A percentile compares a stretch with the other conserved stretches of the same genome.
Evolutionary conservation across 2,113 vertebrate species (phyloP).

Genomic region (Polyodon spathula): DNA sequence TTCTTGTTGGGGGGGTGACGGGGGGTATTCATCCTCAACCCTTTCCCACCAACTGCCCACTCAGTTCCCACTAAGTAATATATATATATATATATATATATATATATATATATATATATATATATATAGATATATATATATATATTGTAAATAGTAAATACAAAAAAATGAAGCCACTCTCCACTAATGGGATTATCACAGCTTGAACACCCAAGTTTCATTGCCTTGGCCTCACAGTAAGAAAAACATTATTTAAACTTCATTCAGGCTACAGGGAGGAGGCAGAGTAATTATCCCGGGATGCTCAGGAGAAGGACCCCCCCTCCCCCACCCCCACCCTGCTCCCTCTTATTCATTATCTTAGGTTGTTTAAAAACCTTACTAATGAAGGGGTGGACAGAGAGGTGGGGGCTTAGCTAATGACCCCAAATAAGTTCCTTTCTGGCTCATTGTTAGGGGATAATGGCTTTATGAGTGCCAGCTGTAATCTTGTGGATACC

Average conservation of each 20-base stretch:
- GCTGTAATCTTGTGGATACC: conserved; percentile 41
- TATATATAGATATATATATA: not conserved
- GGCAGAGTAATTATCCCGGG: conserved; percentile 67
- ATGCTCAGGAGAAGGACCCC: conserved; percentile 63
- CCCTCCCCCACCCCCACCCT: conserved; percentile 55
- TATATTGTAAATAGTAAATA: too few species aligned
- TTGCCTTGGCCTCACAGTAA: conserved; percentile 63
- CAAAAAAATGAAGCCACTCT: conserved; percentile 51
- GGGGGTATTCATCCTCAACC: too few species aligned
- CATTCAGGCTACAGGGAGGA: conserved; percentile 61
- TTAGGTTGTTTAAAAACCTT: conserved; percentile 64
- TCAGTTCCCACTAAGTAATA: too few species aligned
- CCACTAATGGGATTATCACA: conserved; percentile 69
- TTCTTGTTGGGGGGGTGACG: too few species aligned
- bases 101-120: not conserved
- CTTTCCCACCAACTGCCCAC: too few species aligned
- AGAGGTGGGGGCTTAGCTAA: conserved; percentile 53
- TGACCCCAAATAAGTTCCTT: conserved; percentile 65
- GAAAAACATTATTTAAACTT: conserved; percentile 75
- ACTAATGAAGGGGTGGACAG: conserved; percentile 57
- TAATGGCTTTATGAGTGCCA: conserved; percentile 46
- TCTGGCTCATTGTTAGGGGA: conserved; percentile 38
- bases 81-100: too few species aligned
- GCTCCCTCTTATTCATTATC: conserved; percentile 61
- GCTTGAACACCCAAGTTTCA: conserved; percentile 52